phyloP scores from a whole-genome alignment of 2,113 vertebrate genomes.

The Merops nubicus region DNA sequence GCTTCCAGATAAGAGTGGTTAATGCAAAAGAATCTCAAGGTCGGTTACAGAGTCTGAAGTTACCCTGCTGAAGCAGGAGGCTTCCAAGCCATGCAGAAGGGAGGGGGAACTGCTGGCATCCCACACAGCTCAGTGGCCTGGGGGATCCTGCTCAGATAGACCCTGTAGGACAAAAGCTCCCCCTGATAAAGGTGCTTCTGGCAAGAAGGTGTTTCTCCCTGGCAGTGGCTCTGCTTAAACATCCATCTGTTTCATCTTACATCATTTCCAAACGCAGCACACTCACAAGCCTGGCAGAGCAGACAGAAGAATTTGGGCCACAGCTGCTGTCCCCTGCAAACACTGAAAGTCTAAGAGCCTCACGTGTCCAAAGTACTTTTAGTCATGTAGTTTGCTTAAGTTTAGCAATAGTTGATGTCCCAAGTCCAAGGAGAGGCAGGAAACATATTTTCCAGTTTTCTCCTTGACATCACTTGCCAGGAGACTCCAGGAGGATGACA shows the following conservation, averaged over 20 bases:
- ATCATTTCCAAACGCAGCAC: neutral
- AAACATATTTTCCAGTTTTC: neutral
- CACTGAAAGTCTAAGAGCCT: neutral
- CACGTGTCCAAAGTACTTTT: neutral
- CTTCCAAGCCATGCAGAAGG: neutral
- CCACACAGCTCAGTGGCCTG: too few relatives aligned
- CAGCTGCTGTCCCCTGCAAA: neutral
- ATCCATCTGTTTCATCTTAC: neutral
- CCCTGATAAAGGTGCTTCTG: neutral
- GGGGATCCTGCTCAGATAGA: neutral
- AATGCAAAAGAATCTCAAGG: neutral
- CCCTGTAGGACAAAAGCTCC: neutral
- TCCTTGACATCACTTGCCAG: neutral
- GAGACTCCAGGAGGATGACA: neutral
- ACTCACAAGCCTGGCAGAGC: neutral
- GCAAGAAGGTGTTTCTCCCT: neutral
- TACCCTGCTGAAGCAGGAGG: neutral
- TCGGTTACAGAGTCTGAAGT: rapidly evolving
- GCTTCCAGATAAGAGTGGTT: neutral
- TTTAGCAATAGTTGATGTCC: neutral
- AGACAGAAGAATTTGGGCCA: neutral
- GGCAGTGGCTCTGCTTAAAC: neutral
- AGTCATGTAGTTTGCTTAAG: neutral
- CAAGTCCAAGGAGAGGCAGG: neutral
- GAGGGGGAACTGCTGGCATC: neutral